Evolutionary conservation across 2,797 vertebrate species (phyloP).

Genomic region (Merluccius polli): DNA sequence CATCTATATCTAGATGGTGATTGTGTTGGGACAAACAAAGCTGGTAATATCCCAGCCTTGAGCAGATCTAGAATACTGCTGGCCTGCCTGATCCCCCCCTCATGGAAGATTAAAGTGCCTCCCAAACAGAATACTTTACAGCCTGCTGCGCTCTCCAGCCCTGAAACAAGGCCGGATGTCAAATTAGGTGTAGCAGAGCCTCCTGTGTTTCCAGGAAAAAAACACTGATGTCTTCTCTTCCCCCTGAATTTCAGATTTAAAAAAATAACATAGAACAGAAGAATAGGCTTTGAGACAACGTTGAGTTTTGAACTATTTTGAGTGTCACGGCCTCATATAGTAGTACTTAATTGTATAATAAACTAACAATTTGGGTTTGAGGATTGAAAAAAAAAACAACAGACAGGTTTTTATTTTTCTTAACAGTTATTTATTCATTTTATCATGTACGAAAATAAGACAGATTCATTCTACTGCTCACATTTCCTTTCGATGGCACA

Average conservation of each 20-base stretch:
- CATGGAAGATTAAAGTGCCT: constrained; percentile 36
- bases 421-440: constrained; percentile 27
- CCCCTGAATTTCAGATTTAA: constrained; percentile 49
- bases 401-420: neutral
- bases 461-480: constrained; percentile 69
- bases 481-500: constrained; percentile 76
- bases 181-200: neutral
- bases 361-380: neutral
- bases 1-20: constrained; percentile 9
- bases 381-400: neutral
- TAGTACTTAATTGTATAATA: neutral
- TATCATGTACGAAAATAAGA: constrained; percentile 80
- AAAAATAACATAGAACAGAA: constrained; percentile 72
- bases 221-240: neutral
- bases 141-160: constrained; percentile 5
- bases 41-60: constrained; percentile 9
- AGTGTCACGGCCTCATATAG: neutral
- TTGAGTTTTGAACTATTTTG: neutral
- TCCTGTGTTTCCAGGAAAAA: neutral
- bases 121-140: constrained; percentile 41
- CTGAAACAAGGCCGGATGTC: neutral
- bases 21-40: constrained; percentile 23
- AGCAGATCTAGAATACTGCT: constrained; percentile 14
- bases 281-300: neutral
- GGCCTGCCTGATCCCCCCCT: constrained; percentile 24